Conservation (phyloP, 92 coral and sea anemone species). For the Epizoanthus illoricatus region DNA sequence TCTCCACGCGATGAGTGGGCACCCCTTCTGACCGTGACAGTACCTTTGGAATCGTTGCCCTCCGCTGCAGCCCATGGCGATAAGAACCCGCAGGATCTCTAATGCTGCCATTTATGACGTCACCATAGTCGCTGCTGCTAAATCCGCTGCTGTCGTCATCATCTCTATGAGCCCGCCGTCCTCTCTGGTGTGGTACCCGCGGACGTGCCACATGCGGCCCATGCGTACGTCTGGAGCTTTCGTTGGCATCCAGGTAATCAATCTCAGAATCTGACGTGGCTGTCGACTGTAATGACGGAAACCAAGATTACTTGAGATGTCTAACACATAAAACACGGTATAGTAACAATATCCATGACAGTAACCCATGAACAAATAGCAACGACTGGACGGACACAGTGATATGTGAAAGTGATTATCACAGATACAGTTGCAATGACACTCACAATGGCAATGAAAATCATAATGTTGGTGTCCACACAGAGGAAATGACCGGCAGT, state of each 20-base stretch:
- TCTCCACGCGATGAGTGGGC: constrained; percentile 57
- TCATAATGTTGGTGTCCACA: no score
- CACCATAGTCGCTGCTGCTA: constrained; percentile 92
- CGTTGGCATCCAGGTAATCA: constrained; percentile 46
- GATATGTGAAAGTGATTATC: no score
- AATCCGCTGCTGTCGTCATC: constrained; percentile 91
- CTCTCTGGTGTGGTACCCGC: constrained; percentile 18
- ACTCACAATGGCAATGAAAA: no score
- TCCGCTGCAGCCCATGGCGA: constrained; percentile 48
- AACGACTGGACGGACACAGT: no score
- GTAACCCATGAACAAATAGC: no score
- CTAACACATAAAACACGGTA: no score
- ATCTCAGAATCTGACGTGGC: constrained; percentile 79
- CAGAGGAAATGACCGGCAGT: no score
- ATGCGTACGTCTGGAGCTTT: constrained; percentile 1
- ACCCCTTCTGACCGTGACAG: constrained; percentile 14
- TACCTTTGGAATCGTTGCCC: constrained; percentile 16
- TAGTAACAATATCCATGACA: no score
- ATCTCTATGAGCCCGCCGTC: constrained; percentile 48
- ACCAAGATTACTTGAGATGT: neutral
- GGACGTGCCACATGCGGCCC: neutral
- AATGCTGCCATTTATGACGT: constrained; percentile 53
- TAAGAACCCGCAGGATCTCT: constrained; percentile 57
- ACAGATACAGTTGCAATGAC: no score
- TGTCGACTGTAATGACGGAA: constrained; percentile 52